phyloP scores from a whole-genome alignment of 2,113 vertebrate species.

The Empidonax traillii region DNA sequence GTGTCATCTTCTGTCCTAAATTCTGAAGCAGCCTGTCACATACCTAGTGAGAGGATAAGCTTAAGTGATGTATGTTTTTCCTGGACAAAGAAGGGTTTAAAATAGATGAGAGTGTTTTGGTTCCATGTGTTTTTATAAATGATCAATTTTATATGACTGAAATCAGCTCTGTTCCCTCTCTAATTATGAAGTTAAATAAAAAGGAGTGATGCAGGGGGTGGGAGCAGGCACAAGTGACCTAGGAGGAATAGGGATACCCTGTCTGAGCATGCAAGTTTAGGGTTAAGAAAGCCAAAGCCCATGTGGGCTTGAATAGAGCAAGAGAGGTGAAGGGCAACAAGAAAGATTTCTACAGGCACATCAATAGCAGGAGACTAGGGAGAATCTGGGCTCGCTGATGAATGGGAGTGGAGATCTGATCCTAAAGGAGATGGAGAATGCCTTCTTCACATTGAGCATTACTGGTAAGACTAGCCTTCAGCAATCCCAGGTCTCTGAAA shows the following conservation, averaged over 20 bases:
- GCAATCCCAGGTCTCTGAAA: not conserved
- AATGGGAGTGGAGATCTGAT: not conserved
- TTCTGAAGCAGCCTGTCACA: not conserved
- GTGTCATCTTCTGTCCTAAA: not conserved
- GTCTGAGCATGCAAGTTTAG: not conserved
- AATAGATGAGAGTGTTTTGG: not conserved
- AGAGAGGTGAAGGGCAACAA: not conserved
- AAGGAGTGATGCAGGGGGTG: not conserved
- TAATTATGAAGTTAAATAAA: not conserved
- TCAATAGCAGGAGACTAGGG: not conserved
- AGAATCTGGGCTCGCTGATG: not conserved
- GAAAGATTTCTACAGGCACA: not conserved
- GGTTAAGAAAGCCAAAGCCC: not conserved
- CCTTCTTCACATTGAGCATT: not conserved
- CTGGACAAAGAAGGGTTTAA: not conserved
- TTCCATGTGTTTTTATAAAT: not conserved
- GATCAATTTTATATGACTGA: not conserved
- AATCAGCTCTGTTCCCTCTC: not conserved
- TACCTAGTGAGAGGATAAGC: not conserved
- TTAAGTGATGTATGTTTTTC: not conserved
- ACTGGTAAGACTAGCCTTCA: not conserved
- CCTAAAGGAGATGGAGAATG: not conserved
- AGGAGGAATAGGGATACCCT: not conserved
- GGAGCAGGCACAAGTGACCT: not conserved
- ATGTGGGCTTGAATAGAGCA: not conserved